Conservation (phyloP, 2,888 invertebrate genomes). For the Lepeophtheirus nordmannii region DNA sequence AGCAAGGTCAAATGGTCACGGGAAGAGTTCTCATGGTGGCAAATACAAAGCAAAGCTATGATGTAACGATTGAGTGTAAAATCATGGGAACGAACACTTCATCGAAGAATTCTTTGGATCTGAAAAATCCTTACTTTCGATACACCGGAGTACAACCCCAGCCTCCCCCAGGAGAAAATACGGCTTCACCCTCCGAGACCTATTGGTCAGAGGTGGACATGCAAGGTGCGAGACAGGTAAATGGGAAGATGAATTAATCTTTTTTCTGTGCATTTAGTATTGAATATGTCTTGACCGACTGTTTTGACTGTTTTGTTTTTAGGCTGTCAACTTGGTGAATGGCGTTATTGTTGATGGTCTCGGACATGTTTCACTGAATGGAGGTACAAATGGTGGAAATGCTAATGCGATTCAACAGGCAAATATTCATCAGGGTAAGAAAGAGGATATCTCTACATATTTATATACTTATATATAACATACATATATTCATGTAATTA, state of each 20-base stretch:
- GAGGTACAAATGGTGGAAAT: slow-evolving; percentile 39
- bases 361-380: slow-evolving; percentile 55
- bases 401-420: slow-evolving; percentile 24
- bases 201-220: slow-evolving; percentile 75
- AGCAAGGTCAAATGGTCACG: slow-evolving; percentile 75
- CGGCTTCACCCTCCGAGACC: slow-evolving; percentile 78
- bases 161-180: slow-evolving; percentile 78
- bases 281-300: background rate
- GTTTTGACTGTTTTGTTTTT: slow-evolving; percentile 29
- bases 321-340: slow-evolving; percentile 55
- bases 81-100: slow-evolving; percentile 35
- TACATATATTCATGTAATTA: background rate
- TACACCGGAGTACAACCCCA: slow-evolving; percentile 83
- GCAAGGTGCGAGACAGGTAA: slow-evolving; percentile 41
- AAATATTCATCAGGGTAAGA: slow-evolving; percentile 23
- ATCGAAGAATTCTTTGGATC: slow-evolving; percentile 78
- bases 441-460: background rate
- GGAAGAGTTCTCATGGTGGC: slow-evolving; percentile 72
- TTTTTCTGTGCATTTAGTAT: slow-evolving; percentile 25
- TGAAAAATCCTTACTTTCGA: slow-evolving; percentile 96
- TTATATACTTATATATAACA: too few relatives aligned
- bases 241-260: slow-evolving; percentile 28
- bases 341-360: slow-evolving; percentile 58
- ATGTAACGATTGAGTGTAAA: slow-evolving; percentile 79
- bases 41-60: slow-evolving; percentile 92